Conservation (phyloP, 1,140 invertebrate species). For the Stenopsyche tienmushanensis region DNA sequence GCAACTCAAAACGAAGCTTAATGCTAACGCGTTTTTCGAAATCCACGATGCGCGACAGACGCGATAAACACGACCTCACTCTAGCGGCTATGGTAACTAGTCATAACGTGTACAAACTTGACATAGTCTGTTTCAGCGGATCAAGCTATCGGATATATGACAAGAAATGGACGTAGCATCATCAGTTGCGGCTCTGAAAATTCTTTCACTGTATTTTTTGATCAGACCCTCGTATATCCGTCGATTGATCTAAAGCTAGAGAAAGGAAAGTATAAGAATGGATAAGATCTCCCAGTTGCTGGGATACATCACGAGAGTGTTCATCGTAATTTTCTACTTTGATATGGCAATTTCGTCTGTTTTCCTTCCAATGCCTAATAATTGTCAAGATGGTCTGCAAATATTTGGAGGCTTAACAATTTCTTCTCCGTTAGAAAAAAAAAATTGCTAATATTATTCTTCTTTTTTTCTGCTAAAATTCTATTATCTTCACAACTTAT, state of each 20-base stretch:
- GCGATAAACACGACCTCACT: too few relatives aligned
- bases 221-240: constrained; percentile 18
- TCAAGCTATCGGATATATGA: too few relatives aligned
- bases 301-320: constrained; percentile 15
- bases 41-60: too few relatives aligned
- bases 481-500: background rate
- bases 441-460: too few relatives aligned
- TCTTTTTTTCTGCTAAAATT: constrained; percentile 1
- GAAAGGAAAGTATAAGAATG: constrained; percentile 21
- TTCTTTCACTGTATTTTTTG: too few relatives aligned
- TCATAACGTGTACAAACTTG: too few relatives aligned
- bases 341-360: constrained; percentile 10
- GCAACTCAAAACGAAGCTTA: too few relatives aligned
- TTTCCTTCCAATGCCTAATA: background rate
- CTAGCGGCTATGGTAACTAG: too few relatives aligned
- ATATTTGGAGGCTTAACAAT: constrained; percentile 24
- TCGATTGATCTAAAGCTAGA: constrained; percentile 19
- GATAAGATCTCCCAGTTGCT: constrained; percentile 17
- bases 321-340: constrained; percentile 13
- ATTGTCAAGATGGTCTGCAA: constrained; percentile 16
- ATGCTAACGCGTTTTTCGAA: too few relatives aligned
- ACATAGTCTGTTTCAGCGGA: too few relatives aligned
- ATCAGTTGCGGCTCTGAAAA: too few relatives aligned
- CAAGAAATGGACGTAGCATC: too few relatives aligned
- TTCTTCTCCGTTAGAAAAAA: constrained; percentile 15